These are phyloP conservation scores for Hemichromis elongatus DNA, from an alignment of 2,113 vertebrate genomes.

Conservation along the genomic window DNA sequence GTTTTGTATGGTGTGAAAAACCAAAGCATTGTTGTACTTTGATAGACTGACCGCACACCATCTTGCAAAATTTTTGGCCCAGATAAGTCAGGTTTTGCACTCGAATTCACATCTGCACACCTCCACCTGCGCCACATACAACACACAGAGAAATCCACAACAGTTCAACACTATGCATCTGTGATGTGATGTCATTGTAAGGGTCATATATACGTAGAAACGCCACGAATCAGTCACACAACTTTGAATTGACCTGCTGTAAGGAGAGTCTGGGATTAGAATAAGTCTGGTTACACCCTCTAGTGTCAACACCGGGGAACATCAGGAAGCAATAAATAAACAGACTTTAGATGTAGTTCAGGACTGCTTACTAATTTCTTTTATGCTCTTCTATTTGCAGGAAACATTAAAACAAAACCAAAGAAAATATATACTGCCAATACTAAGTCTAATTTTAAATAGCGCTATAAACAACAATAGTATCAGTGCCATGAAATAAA, in stretches of 20 bases:
- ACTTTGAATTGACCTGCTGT: not conserved
- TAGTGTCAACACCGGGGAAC: slow-evolving; percentile 37
- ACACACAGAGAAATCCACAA: not conserved
- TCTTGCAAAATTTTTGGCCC: not conserved
- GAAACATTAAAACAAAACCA: not conserved
- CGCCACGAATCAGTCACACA: not conserved
- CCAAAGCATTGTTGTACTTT: slow-evolving; percentile 49
- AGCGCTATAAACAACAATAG: not conserved
- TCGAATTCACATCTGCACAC: slow-evolving; percentile 21
- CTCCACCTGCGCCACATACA: not conserved
- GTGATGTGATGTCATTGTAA: not conserved
- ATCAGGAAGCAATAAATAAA: not conserved
- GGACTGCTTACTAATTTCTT: not conserved
- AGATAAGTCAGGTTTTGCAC: not conserved
- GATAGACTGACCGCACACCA: slow-evolving; percentile 45
- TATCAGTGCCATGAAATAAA: not conserved
- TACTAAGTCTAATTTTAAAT: not conserved
- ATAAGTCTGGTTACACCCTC: slow-evolving; percentile 36
- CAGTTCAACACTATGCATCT: not conserved
- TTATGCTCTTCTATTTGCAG: not conserved
- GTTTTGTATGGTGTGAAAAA: slow-evolving; percentile 28
- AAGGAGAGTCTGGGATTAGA: not conserved
- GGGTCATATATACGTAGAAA: not conserved
- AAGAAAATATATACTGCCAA: not conserved
- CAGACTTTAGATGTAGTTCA: not conserved